Base-by-base conservation (phyloP, 30 jellyfish, hydroid and myxozoan genomes). In the Sanderia malayensis region DNA sequence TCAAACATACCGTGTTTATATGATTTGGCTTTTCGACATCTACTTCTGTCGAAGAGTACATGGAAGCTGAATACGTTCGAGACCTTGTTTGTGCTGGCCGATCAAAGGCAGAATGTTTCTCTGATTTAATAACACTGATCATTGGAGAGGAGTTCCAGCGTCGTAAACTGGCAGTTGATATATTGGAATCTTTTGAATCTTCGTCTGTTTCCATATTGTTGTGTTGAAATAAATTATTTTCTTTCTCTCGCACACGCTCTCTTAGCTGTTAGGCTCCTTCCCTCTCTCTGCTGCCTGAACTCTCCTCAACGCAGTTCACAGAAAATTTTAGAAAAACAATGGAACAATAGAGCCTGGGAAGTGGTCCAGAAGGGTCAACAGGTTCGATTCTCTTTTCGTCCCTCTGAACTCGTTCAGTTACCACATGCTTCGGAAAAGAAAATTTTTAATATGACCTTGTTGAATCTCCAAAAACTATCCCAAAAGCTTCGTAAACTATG, bases 61-160 rank as follows among this genome's bases (percentile, higher is more conserved):
- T 76, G 65, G 88, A 76, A 29, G 95, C 95, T 4, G 95, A 84
- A 69, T 61, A 84, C n/a, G 95, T 84, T 60, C 95, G 59, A 46
- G 95, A 55, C 32, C 95, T 65, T 27, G 73, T 79, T 6, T 61
- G 44, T 44, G 71, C 66, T 61, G 86, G 81, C 46, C 60, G 37
- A 32, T 84, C 95, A 55, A 21, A 45, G 2, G 79, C 74, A 11
- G 70, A 21, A 24, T 31, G 15, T 23, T 73, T 84, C 0, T 46
- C 65, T 24, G 26, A 0, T 64, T 58, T 47, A 37, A 28, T 28
- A 55, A 44, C 60, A 27, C 66, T 74, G 29, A 84, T 84, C 95
- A 84, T 70, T 32, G 95, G 95, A 28, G 95, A 85, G 10, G 95
- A 84, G 55, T 82, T 84, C 78, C 81, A 73, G 26, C 95, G 46